phyloP scores from a whole-genome alignment of 2,888 invertebrate species.

The Hirtodrosophila cameraria region DNA sequence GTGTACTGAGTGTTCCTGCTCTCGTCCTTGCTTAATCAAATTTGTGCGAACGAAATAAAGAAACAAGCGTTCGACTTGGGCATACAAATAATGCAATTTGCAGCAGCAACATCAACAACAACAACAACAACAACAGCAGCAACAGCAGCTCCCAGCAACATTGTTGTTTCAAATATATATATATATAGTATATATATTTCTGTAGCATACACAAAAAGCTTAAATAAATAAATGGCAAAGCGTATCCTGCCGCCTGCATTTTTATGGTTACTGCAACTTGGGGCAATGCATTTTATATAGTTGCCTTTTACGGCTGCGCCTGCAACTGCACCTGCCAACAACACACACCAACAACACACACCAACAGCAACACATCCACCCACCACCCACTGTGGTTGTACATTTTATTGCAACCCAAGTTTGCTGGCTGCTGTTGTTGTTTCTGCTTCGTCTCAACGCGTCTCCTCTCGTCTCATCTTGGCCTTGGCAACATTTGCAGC shows the following conservation, averaged over 20 bases:
- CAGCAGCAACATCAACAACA: conserved; percentile 31
- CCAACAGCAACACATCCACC: conserved; percentile 1
- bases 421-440: conserved; percentile 1
- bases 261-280: conserved; percentile 50
- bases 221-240: conserved; percentile 61
- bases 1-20: conserved; percentile 35
- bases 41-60: conserved; percentile 27
- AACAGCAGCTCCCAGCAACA: conserved; percentile 43
- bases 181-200: conserved; percentile 13
- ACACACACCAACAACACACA: conserved; percentile 7
- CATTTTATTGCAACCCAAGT: conserved; percentile 41
- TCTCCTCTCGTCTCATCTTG: conserved; percentile 1
- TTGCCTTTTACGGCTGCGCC: conserved; percentile 52
- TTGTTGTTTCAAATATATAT: conserved; percentile 56
- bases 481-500: conserved; percentile 46
- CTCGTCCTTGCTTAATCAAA: conserved; percentile 59
- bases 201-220: conserved; percentile 33
- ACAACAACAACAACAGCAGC: conserved; percentile 2
- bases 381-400: conserved; percentile 41
- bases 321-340: conserved; percentile 26
- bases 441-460: not conserved
- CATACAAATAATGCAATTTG: conserved; percentile 74
- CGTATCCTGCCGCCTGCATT: conserved; percentile 43
- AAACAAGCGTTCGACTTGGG: conserved; percentile 41
- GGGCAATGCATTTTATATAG: conserved; percentile 56